These are phyloP conservation scores for Trematomus bernacchii DNA, from an alignment of 2,797 vertebrate genomes.

Conservation along the genomic window DNA sequence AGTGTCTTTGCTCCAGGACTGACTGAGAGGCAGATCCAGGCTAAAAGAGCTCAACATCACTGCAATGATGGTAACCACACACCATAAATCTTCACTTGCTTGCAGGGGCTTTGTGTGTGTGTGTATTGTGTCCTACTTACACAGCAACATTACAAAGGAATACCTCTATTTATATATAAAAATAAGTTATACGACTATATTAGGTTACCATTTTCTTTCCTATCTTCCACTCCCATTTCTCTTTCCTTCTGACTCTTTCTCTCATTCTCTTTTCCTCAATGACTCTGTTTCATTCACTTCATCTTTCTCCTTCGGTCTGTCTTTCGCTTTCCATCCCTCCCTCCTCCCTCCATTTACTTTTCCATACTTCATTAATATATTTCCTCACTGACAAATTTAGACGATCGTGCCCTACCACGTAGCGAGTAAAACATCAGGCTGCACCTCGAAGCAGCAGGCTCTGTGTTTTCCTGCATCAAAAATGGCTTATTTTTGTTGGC, in stretches of 20 bases:
- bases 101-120: slow-evolving; percentile 10
- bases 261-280: slow-evolving; percentile 15
- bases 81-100: slow-evolving; percentile 54
- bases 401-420: not conserved
- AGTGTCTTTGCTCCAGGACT: slow-evolving; percentile 16
- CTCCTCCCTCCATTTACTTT: slow-evolving; percentile 11
- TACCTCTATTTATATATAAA: slow-evolving; percentile 8
- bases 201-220: slow-evolving; percentile 1
- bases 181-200: not conserved
- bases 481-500: slow-evolving; percentile 3
- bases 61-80: slow-evolving; percentile 48
- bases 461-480: slow-evolving; percentile 10
- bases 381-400: not conserved
- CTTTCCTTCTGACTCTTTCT: slow-evolving; percentile 15
- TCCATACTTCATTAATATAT: slow-evolving; percentile 18
- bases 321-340: not conserved
- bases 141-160: not conserved
- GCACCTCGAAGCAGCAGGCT: not conserved
- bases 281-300: not conserved
- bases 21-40: slow-evolving; percentile 23
- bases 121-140: slow-evolving; percentile 2
- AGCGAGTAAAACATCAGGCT: not conserved
- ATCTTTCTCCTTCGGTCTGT: not conserved
- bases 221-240: not conserved
- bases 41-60: slow-evolving; percentile 44